Conservation (phyloP, 2,888 invertebrate genomes). For the Dyspetes luteomarginatus region DNA sequence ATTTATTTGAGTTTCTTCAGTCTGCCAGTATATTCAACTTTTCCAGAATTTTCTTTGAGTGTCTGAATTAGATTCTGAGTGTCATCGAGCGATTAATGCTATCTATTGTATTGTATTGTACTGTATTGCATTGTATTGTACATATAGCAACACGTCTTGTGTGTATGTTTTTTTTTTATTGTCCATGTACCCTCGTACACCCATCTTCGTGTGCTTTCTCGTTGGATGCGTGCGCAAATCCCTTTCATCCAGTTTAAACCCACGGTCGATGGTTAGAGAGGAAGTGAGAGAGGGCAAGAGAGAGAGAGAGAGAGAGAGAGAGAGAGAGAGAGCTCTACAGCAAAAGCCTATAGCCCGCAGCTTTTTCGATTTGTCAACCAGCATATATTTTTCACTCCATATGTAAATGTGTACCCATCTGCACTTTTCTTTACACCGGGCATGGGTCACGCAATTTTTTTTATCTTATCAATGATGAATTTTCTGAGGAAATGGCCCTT, state of each 20-base stretch:
- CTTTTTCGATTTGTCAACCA: constrained; percentile 75
- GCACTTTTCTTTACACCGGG: constrained; percentile 38
- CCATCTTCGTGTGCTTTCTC: constrained; percentile 29
- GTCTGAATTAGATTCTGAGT: no score
- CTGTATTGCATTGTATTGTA: no score
- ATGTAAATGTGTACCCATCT: constrained; percentile 34
- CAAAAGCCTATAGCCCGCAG: constrained; percentile 75
- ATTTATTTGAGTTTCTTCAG: background rate
- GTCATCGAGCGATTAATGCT: no score
- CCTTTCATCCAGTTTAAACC: constrained; percentile 67
- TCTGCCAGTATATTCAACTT: no score
- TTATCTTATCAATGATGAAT: background rate
- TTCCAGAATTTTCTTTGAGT: no score
- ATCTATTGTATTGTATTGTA: no score
- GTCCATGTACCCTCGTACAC: constrained; percentile 22
- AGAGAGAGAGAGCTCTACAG: constrained; percentile 17
- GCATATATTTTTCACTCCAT: constrained; percentile 33
- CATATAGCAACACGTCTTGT: background rate
- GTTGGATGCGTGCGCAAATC: constrained; percentile 62
- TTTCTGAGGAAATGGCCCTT: background rate
- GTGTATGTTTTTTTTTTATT: constrained; percentile 22
- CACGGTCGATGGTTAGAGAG: constrained; percentile 18
- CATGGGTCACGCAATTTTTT: background rate
- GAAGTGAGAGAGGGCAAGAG: background rate
- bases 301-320: constrained; percentile 17